Percentiles rank a stretch among this genome's conserved stretches.
Conservation (phyloP, 1,140 invertebrate species). For the Oryzaephilus surinamensis region DNA sequence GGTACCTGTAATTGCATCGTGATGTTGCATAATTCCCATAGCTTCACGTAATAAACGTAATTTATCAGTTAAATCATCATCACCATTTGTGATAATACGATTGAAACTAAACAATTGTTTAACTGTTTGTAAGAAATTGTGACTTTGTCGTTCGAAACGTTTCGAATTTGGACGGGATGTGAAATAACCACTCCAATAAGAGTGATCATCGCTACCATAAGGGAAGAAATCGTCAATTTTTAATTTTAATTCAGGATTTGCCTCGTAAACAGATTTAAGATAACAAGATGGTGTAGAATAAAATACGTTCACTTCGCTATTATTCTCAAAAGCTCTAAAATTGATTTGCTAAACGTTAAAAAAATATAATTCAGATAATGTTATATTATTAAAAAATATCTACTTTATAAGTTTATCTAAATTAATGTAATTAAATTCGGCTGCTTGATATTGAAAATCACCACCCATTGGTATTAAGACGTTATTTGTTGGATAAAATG, state of each 20-base stretch:
- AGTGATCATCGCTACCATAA: constrained; percentile 56
- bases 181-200: constrained; percentile 79
- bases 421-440: constrained; percentile 52
- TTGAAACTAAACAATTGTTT: constrained; percentile 17
- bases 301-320: constrained; percentile 53
- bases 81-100: too few species aligned
- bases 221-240: constrained; percentile 67
- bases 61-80: neutral
- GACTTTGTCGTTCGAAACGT: constrained; percentile 47
- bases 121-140: constrained; percentile 47
- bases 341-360: too few species aligned
- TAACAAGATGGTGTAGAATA: constrained; percentile 74
- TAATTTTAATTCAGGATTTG: constrained; percentile 38
- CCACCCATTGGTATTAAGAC: constrained; percentile 26
- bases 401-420: constrained; percentile 64
- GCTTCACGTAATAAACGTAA: constrained; percentile 35
- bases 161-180: constrained; percentile 62
- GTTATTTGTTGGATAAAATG: constrained; percentile 20
- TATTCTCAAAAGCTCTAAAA: constrained; percentile 46
- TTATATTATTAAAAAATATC: constrained; percentile 2
- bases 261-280: constrained; percentile 47
- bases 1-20: constrained; percentile 54
- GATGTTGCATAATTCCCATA: constrained; percentile 59
- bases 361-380: neutral
- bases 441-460: constrained; percentile 40